Evolutionary conservation across 2,797 vertebrate genomes (phyloP).

Genomic region (Sebastes itinus): DNA sequence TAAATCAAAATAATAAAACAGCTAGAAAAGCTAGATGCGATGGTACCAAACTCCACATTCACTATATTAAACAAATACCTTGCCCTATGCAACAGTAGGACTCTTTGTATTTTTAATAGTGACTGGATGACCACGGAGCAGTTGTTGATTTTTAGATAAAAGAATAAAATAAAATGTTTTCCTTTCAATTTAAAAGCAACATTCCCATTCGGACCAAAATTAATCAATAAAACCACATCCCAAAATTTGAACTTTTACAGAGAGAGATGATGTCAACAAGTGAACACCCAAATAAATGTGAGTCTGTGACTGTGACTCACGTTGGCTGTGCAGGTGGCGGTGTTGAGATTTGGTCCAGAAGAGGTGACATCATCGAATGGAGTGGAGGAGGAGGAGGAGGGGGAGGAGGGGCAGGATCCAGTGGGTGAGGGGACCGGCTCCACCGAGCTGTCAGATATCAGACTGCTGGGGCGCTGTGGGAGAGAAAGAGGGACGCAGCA

Average conservation of each 20-base stretch:
- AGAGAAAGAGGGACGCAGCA: background rate
- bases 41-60: background rate
- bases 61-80: background rate
- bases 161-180: background rate
- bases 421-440: slow-evolving; percentile 83
- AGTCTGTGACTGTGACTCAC: slow-evolving; percentile 29
- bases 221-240: background rate
- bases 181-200: background rate
- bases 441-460: slow-evolving; percentile 84
- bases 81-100: background rate
- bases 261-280: background rate
- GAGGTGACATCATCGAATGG: slow-evolving; percentile 69
- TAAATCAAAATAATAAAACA: too few relatives aligned
- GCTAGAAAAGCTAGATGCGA: background rate
- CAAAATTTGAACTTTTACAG: background rate
- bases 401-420: slow-evolving; percentile 66
- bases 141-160: background rate
- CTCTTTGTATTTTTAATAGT: background rate
- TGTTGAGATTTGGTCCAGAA: slow-evolving; percentile 64
- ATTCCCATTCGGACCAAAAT: background rate
- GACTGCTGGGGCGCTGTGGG: slow-evolving; percentile 82
- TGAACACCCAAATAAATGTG: background rate
- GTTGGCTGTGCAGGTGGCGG: slow-evolving; percentile 74
- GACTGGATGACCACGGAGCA: background rate
- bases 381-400: slow-evolving; percentile 50